Conservation (phyloP, 2,888 invertebrate genomes). For the Tachina fera region DNA sequence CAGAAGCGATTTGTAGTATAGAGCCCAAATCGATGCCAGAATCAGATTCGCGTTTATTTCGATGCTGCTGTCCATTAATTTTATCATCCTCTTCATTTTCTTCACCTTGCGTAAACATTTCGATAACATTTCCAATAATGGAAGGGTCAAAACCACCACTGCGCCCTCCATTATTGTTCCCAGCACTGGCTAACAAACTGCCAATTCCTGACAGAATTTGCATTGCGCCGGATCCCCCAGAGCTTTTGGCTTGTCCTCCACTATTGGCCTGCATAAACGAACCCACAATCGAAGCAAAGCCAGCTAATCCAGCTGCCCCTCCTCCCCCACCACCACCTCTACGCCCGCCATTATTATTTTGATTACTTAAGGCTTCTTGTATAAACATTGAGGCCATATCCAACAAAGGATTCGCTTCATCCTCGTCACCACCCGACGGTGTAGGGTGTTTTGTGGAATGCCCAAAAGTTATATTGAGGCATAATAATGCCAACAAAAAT, state of each 20-base stretch:
- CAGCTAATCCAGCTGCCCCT: constrained; percentile 83
- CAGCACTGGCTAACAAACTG: constrained; percentile 79
- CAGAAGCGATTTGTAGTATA: constrained; percentile 85
- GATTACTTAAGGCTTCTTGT: constrained; percentile 84
- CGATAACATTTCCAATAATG: constrained; percentile 85
- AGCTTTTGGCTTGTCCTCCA: constrained; percentile 77
- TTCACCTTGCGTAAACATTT: constrained; percentile 83
- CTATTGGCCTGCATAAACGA: constrained; percentile 88
- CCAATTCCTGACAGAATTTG: constrained; percentile 82
- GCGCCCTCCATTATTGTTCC: constrained; percentile 77
- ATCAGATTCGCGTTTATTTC: constrained; percentile 74
- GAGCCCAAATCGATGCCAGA: constrained; percentile 84
- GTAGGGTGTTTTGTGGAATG: constrained; percentile 77
- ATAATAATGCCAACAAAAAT: constrained; percentile 77
- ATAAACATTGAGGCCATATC: constrained; percentile 88
- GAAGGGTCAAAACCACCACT: constrained; percentile 84
- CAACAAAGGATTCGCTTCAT: constrained; percentile 86
- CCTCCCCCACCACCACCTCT: constrained; percentile 82
- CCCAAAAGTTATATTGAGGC: constrained; percentile 78
- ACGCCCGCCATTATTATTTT: constrained; percentile 81
- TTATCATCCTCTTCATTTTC: constrained; percentile 65
- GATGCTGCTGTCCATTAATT: constrained; percentile 65
- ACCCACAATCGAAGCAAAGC: constrained; percentile 87
- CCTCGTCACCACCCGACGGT: constrained; percentile 82
- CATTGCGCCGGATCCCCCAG: constrained; percentile 79